These are phyloP conservation scores for Myrmecophaga tridactyla DNA, from an alignment of 2,113 vertebrate species.

Conservation along the genomic window DNA sequence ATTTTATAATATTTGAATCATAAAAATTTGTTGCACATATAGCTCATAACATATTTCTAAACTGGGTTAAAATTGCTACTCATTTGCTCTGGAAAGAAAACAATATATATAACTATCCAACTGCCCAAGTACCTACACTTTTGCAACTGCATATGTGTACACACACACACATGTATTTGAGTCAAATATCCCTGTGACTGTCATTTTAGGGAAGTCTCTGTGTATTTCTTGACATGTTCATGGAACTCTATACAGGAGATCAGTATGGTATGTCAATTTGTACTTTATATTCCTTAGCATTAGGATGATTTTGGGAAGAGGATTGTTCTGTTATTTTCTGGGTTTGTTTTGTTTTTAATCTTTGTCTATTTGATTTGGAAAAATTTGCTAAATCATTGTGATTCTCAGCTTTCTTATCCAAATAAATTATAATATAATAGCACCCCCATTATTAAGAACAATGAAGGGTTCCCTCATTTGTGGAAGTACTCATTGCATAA, in stretches of 20 bases:
- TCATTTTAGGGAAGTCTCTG: not conserved
- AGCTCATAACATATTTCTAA: not conserved
- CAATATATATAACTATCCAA: fast-evolving
- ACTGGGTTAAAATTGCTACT: not conserved
- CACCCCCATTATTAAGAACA: not conserved
- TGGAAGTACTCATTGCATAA: not conserved
- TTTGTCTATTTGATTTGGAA: not conserved
- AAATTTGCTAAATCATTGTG: not conserved
- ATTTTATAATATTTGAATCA: not conserved
- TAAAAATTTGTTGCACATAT: not conserved
- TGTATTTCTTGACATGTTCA: not conserved
- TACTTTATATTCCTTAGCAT: not conserved
- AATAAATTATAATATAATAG: not conserved
- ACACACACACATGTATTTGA: not conserved
- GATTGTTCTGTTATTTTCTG: not conserved
- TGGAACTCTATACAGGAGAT: not conserved
- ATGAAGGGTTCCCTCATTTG: not conserved
- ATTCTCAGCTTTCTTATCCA: not conserved
- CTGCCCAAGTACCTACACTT: not conserved
- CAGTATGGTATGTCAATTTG: not conserved
- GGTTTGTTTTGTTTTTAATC: not conserved
- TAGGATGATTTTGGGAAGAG: not conserved
- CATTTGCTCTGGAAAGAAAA: not conserved
- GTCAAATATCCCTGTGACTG: fast-evolving
- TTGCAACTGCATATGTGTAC: not conserved